Percentiles rank a stretch among this genome's conserved stretches.
These are phyloP conservation scores for Teleogryllus oceanicus DNA, from an alignment of 2,888 invertebrate genomes.

Conservation along the genomic window DNA sequence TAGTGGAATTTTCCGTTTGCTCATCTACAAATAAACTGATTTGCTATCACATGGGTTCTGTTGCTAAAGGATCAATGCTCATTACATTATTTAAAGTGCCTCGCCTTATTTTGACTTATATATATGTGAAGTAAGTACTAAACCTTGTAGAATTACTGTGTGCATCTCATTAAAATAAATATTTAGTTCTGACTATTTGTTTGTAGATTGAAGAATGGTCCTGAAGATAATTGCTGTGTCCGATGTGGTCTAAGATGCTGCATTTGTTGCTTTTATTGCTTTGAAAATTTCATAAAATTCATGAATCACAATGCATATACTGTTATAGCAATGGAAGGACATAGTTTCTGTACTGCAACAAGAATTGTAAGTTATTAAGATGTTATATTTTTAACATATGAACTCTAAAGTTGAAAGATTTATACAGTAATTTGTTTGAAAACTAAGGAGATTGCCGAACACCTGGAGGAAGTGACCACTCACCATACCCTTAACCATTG, in stretches of 20 bases:
- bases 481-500: too few species aligned
- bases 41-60: slow-evolving; percentile 89
- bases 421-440: too few species aligned
- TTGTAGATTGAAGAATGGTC: slow-evolving; percentile 61
- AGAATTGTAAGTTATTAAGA: slow-evolving; percentile 62
- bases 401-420: slow-evolving; percentile 12
- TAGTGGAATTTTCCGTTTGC: slow-evolving; percentile 18
- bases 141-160: not conserved
- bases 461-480: too few species aligned
- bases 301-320: slow-evolving; percentile 94
- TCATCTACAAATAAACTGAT: slow-evolving; percentile 69
- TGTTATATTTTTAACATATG: slow-evolving; percentile 26
- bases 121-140: slow-evolving; percentile 78
- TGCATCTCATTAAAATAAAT: slow-evolving; percentile 19
- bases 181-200: not conserved
- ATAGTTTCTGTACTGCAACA: slow-evolving; percentile 86
- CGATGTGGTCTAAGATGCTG: slow-evolving; percentile 75
- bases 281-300: slow-evolving; percentile 88
- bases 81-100: slow-evolving; percentile 92
- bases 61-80: slow-evolving; percentile 90
- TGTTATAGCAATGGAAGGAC: slow-evolving; percentile 87
- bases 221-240: slow-evolving; percentile 52
- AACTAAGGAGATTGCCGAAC: too few species aligned
- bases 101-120: slow-evolving; percentile 78
- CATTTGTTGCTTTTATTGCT: slow-evolving; percentile 84